Evolutionary conservation across 2,888 invertebrate species (phyloP).

Genomic region (Caenorhabditis drosophilae): DNA sequence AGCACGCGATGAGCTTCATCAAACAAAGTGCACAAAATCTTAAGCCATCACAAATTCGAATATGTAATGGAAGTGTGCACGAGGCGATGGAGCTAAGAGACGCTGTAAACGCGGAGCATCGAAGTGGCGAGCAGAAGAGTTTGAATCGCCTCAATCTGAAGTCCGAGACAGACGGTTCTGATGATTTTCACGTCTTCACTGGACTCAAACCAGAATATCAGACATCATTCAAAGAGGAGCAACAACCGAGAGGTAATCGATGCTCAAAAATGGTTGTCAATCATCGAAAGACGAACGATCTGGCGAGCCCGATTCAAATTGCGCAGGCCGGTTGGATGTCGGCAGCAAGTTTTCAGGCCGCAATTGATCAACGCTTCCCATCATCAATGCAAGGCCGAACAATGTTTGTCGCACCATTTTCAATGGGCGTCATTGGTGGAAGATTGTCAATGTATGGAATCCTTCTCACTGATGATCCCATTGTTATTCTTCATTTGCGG

Average conservation of each 20-base stretch:
- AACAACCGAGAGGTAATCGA: too few species aligned
- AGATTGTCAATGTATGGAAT: slow-evolving; percentile 92
- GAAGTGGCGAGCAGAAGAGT: slow-evolving; percentile 8
- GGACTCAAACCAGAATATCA: too few species aligned
- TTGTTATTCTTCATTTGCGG: slow-evolving; percentile 88
- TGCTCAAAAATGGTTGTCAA: too few species aligned
- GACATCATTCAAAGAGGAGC: too few species aligned
- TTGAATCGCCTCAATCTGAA: slow-evolving; percentile 17
- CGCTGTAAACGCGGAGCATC: slow-evolving; percentile 18
- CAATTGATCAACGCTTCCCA: slow-evolving; percentile 79
- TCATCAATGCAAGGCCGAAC: slow-evolving; percentile 77
- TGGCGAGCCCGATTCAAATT: too few species aligned
- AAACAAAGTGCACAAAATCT: slow-evolving; percentile 23
- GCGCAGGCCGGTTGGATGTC: slow-evolving; percentile 4
- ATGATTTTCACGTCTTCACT: slow-evolving; percentile 13
- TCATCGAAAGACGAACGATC: slow-evolving; percentile 10
- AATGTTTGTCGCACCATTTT: slow-evolving; percentile 96
- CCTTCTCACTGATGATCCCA: slow-evolving; percentile 84
- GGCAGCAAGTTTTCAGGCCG: slow-evolving; percentile 1
- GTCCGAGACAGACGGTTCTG: slow-evolving; percentile 7
- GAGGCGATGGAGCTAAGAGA: slow-evolving; percentile 34
- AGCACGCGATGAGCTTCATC: slow-evolving; percentile 19
- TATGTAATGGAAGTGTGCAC: slow-evolving; percentile 45
- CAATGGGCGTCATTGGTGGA: slow-evolving; percentile 95
- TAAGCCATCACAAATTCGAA: slow-evolving; percentile 32